Evolutionary conservation across 2,113 vertebrate genomes (phyloP).

Genomic region (Colius striatus): DNA sequence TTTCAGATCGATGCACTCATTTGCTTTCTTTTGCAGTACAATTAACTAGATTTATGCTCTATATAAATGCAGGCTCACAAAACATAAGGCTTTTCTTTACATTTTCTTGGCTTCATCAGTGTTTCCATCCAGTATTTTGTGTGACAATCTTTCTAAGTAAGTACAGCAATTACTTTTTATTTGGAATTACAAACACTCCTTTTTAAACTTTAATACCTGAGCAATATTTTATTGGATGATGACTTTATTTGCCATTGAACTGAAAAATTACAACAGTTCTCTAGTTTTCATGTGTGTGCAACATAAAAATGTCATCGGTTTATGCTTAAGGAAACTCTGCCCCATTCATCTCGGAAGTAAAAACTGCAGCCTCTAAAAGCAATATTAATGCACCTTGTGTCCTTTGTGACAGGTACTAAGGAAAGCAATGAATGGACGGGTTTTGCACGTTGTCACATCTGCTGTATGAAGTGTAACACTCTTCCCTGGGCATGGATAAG

Average conservation of each 20-base stretch:
- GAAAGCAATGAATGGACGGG: fast-evolving
- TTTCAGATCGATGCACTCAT: not conserved
- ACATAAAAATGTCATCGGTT: not conserved
- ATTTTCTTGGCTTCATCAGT: not conserved
- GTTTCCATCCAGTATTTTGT: not conserved
- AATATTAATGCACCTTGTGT: not conserved
- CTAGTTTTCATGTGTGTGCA: not conserved
- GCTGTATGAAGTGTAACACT: not conserved
- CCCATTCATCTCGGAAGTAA: not conserved
- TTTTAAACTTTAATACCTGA: not conserved
- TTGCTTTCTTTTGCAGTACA: not conserved
- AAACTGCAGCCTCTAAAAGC: not conserved
- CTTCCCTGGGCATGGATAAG: not conserved
- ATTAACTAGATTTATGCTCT: not conserved
- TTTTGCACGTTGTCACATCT: not conserved
- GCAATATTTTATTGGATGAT: not conserved
- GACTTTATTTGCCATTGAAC: not conserved
- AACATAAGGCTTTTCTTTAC: not conserved
- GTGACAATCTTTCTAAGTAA: not conserved
- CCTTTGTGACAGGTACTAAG: not conserved
- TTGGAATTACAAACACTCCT: not conserved
- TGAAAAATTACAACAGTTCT: not conserved
- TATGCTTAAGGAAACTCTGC: not conserved
- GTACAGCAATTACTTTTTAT: not conserved
- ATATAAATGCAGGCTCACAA: not conserved